Evolutionary conservation across 2,888 invertebrate species (phyloP), one percentile per base, ranked within the genome.

Genomic region (Congeria kusceri): DNA sequence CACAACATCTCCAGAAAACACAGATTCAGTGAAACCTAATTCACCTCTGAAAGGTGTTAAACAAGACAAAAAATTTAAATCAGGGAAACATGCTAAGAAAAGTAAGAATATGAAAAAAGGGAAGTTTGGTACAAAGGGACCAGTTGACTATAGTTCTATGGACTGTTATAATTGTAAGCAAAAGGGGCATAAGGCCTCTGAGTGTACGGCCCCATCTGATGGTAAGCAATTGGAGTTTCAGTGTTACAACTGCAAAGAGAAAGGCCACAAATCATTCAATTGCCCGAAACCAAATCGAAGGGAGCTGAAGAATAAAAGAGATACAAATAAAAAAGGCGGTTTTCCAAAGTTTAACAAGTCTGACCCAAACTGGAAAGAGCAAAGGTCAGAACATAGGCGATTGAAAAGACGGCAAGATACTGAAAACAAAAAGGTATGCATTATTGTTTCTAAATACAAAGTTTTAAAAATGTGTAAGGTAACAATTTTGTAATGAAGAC

Each of bases 141-240:
- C 29, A 23, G 18, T 27, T 57, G 27, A 56, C 25, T 53, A 25
- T 11, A 49, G n/a, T 46, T 56, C 59, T 44, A 27, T 59, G 96
- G 96, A 65, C n/a, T 97, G 97, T 91, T 97, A 96, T 90, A 96
- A 96, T 86, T 97, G 97, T 91, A 94, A 96, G 18, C 95, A 96
- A 93, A 95, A 96, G 9, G 97, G 97, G 0, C 98, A 98, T 90
- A 95, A 96, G 85, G 94, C 97, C 32, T 96, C 96, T 0, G 96
- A 97, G 80, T 98, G 98, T 94, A 97, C 97, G 0, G 95, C 96
- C 11, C 71, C 69, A 44, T 46, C 69, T 15, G 73, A 69, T 58
- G 80, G 70, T 0, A 63, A 67, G 28, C 32, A 63, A 44, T 25
- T 27, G 1, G 64, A 68, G 9, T 53, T 77, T 20, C 53, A 65